Evolutionary conservation across 2,888 invertebrate genomes (phyloP).

Genomic region (Philereme vetulata): DNA sequence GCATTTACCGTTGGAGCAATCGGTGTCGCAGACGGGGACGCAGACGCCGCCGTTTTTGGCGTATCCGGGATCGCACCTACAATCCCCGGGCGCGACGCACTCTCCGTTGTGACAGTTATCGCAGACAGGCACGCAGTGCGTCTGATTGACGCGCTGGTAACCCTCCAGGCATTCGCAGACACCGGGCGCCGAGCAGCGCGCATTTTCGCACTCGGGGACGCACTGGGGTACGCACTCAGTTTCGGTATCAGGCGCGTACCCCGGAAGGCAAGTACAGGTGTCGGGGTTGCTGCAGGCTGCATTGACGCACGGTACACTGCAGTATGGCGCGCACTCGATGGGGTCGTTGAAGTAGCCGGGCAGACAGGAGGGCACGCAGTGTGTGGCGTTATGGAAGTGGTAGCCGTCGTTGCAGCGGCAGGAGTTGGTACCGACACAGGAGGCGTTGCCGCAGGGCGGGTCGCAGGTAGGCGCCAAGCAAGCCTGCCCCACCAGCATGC

Average conservation of each 20-base stretch:
- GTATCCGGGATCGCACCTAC: constrained; percentile 34
- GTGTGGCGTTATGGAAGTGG: constrained; percentile 21
- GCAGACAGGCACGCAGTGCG: constrained; percentile 60
- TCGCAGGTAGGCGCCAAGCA: constrained; percentile 59
- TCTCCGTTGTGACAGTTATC: constrained; percentile 67
- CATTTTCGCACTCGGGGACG: constrained; percentile 41
- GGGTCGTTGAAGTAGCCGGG: constrained; percentile 27
- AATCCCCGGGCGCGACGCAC: constrained; percentile 53
- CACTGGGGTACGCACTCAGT: constrained; percentile 45
- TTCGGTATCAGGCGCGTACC: constrained; percentile 42
- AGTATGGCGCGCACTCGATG: constrained; percentile 63
- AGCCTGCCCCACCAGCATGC: constrained; percentile 32
- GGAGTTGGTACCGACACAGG: constrained; percentile 43
- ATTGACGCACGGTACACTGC: constrained; percentile 65
- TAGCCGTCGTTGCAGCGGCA: constrained; percentile 46
- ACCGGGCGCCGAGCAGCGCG: constrained; percentile 53
- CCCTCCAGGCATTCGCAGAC: constrained; percentile 55
- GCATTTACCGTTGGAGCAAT: constrained; percentile 59
- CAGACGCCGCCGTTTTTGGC: constrained; percentile 40
- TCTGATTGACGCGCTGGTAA: constrained; percentile 42
- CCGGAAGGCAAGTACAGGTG: constrained; percentile 65
- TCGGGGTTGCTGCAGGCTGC: constrained; percentile 73
- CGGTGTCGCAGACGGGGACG: constrained; percentile 39
- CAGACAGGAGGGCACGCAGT: constrained; percentile 30
- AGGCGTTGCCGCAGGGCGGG: constrained; percentile 62